phyloP scores from a whole-genome alignment of 2,797 vertebrate genomes.

The Neostethus bicornis region DNA sequence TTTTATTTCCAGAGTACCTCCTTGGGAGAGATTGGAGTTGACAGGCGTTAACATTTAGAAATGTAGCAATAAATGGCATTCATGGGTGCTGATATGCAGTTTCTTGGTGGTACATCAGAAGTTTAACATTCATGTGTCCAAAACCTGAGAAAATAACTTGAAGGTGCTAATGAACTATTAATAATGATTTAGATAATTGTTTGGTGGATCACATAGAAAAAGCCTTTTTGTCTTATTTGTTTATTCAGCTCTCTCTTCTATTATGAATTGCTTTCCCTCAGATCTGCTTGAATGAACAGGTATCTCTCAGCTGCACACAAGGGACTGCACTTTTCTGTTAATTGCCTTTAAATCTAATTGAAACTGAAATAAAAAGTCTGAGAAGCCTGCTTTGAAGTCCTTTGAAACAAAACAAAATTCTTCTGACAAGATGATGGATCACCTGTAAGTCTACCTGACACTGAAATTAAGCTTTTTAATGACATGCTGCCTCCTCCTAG shows the following conservation, averaged over 20 bases:
- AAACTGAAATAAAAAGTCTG: slow-evolving; percentile 67
- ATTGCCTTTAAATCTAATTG: slow-evolving; percentile 75
- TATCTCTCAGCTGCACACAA: slow-evolving; percentile 42
- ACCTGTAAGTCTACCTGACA: slow-evolving; percentile 95
- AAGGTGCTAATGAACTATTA: slow-evolving; percentile 38
- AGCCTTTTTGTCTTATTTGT: slow-evolving; percentile 23
- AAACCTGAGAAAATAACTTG: slow-evolving; percentile 37
- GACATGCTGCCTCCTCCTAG: slow-evolving; percentile 93
- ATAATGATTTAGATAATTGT: slow-evolving; percentile 37
- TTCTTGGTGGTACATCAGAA: slow-evolving; percentile 62
- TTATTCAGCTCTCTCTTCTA: slow-evolving; percentile 34
- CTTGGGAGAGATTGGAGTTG: slow-evolving; percentile 85
- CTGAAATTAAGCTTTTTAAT: slow-evolving; percentile 97
- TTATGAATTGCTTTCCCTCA: slow-evolving; percentile 40
- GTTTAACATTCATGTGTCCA: slow-evolving; percentile 37
- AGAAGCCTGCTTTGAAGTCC: slow-evolving; percentile 83
- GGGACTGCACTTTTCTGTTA: slow-evolving; percentile 60
- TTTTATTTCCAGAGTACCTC: slow-evolving; percentile 76
- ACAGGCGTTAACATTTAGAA: slow-evolving; percentile 90
- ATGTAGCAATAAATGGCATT: slow-evolving; percentile 82
- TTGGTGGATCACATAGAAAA: slow-evolving; percentile 9
- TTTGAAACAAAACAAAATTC: slow-evolving; percentile 85
- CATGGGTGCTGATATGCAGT: slow-evolving; percentile 75
- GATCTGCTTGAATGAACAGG: slow-evolving; percentile 51
- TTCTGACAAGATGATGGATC: slow-evolving; percentile 96